phyloP scores from a whole-genome alignment of 2,888 invertebrate species.

The Orthosia gothica region DNA sequence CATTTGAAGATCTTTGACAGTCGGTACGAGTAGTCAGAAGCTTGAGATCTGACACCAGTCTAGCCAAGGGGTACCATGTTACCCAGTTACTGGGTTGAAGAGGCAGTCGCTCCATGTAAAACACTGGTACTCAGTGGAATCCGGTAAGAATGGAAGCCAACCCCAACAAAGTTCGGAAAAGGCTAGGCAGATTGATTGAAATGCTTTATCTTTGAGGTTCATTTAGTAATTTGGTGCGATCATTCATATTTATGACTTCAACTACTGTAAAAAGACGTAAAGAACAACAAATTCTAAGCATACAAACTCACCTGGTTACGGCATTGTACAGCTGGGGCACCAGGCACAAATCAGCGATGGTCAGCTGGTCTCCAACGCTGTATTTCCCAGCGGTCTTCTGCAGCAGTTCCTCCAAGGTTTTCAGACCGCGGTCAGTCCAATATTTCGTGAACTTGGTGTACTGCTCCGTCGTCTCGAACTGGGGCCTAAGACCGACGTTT shows the following conservation, averaged over 20 bases:
- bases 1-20: too few species aligned
- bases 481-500: slow-evolving; percentile 89
- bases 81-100: too few species aligned
- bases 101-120: too few species aligned
- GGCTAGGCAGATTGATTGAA: too few species aligned
- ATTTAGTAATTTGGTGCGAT: too few species aligned
- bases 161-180: too few species aligned
- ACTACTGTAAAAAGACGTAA: not conserved
- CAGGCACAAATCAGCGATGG: slow-evolving; percentile 93
- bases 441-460: slow-evolving; percentile 88
- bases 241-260: not conserved
- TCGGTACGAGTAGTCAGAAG: too few species aligned
- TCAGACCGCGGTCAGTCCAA: slow-evolving; percentile 91
- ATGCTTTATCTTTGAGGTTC: too few species aligned
- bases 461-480: slow-evolving; percentile 82
- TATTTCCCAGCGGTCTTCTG: slow-evolving; percentile 88
- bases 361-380: slow-evolving; percentile 92
- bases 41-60: too few species aligned
- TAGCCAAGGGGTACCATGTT: too few species aligned
- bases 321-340: slow-evolving; percentile 93
- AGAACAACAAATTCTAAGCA: not conserved
- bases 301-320: slow-evolving; percentile 83
- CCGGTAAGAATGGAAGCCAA: too few species aligned
- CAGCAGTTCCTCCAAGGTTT: slow-evolving; percentile 90
- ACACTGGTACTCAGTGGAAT: too few species aligned